These are phyloP conservation scores for Crotalus helleri DNA, from an alignment of 2,113 vertebrate species.

Conservation along the genomic window DNA sequence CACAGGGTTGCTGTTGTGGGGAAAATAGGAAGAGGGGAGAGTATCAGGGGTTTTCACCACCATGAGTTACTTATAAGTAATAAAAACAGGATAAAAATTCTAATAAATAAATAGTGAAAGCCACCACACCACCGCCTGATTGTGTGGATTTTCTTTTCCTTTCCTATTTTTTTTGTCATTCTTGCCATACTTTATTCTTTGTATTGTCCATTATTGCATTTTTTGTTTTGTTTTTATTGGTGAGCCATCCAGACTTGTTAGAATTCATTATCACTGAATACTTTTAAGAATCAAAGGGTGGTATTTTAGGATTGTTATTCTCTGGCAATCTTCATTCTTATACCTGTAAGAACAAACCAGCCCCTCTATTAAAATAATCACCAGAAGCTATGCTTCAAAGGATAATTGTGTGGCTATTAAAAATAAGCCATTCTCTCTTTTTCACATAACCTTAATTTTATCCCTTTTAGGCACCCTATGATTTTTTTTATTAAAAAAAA, in stretches of 20 bases:
- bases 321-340: not conserved
- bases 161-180: not conserved
- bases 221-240: not conserved
- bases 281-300: not conserved
- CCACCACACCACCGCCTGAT: accelerated
- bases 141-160: not conserved
- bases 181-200: not conserved
- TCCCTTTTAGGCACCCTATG: not conserved
- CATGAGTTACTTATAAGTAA: not conserved
- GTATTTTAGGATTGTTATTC: not conserved
- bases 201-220: not conserved
- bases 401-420: not conserved
- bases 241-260: not conserved
- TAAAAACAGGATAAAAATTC: not conserved
- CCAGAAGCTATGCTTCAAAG: not conserved
- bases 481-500: not conserved
- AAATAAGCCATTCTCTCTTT: not conserved
- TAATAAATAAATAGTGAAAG: not conserved
- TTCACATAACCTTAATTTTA: not conserved
- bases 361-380: not conserved
- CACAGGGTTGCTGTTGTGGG: not conserved
- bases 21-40: not conserved
- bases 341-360: not conserved
- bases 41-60: not conserved
- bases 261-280: not conserved